Evolutionary conservation across 2,888 invertebrate species (phyloP).

Genomic region (Gari tellinella): DNA sequence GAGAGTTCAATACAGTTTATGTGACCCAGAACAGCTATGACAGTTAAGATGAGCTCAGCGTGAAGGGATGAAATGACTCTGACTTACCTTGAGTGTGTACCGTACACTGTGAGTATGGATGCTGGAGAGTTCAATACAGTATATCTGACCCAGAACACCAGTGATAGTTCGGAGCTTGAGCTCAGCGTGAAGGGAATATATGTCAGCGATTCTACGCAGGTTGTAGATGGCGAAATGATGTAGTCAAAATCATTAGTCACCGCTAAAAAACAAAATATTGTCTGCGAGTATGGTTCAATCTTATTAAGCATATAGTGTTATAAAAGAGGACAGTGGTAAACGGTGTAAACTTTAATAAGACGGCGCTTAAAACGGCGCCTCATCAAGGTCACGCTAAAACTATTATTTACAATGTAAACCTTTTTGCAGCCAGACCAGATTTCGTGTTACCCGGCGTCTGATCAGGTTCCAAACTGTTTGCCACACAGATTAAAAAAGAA

Average conservation of each 20-base stretch:
- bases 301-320: too few species aligned
- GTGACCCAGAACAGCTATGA: slow-evolving; percentile 65
- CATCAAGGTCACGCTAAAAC: too few species aligned
- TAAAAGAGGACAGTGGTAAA: too few species aligned
- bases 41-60: slow-evolving; percentile 42
- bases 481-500: too few species aligned
- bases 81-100: slow-evolving; percentile 32
- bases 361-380: too few species aligned
- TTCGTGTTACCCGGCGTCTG: too few species aligned
- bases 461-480: too few species aligned
- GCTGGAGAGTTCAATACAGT: slow-evolving; percentile 45
- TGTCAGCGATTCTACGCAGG: slow-evolving; percentile 24
- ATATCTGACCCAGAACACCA: slow-evolving; percentile 64
- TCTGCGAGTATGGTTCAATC: too few species aligned
- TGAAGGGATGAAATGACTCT: background rate
- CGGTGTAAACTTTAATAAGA: too few species aligned
- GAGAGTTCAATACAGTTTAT: slow-evolving; percentile 38
- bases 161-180: slow-evolving; percentile 45
- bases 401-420: too few species aligned
- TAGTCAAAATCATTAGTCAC: slow-evolving; percentile 65
- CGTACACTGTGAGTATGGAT: slow-evolving; percentile 62
- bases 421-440: too few species aligned
- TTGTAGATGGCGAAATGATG: slow-evolving; percentile 33
- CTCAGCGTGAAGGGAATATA: slow-evolving; percentile 40
- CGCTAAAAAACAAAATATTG: slow-evolving; percentile 46